Conservation (phyloP, 2,113 vertebrate species). For the Gadus macrocephalus region DNA sequence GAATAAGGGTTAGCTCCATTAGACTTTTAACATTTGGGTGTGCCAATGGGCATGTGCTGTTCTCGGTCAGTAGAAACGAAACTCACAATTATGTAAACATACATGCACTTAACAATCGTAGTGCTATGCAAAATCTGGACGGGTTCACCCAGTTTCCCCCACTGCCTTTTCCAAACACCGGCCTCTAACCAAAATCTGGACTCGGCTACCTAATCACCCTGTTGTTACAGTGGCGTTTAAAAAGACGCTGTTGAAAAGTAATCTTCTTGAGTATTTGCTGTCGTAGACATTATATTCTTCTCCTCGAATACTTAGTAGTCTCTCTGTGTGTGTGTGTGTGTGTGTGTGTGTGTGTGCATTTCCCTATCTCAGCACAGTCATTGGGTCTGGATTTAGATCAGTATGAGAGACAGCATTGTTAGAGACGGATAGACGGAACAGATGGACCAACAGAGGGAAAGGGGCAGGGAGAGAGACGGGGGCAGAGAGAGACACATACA, state of each 20-base stretch:
- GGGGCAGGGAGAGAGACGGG: slow-evolving; percentile 16
- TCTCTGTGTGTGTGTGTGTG: slow-evolving; percentile 14
- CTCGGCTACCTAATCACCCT: neutral
- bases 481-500: slow-evolving; percentile 26
- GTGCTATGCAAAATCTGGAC: too few relatives aligned
- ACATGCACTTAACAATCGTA: too few relatives aligned
- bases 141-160: too few relatives aligned
- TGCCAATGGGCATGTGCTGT: too few relatives aligned
- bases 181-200: too few relatives aligned
- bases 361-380: slow-evolving; percentile 55
- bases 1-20: too few relatives aligned
- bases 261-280: neutral
- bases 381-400: slow-evolving; percentile 59
- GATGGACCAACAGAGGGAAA: slow-evolving; percentile 18
- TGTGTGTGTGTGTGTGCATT: slow-evolving; percentile 13
- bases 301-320: neutral
- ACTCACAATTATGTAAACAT: too few relatives aligned
- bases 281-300: neutral
- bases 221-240: neutral
- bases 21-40: too few relatives aligned
- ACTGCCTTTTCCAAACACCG: too few relatives aligned
- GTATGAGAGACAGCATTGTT: slow-evolving; percentile 60
- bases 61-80: too few relatives aligned
- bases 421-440: slow-evolving; percentile 2
- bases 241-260: neutral